Conservation (phyloP, 2,113 vertebrate genomes). For the Poeciliopsis prolifica region DNA sequence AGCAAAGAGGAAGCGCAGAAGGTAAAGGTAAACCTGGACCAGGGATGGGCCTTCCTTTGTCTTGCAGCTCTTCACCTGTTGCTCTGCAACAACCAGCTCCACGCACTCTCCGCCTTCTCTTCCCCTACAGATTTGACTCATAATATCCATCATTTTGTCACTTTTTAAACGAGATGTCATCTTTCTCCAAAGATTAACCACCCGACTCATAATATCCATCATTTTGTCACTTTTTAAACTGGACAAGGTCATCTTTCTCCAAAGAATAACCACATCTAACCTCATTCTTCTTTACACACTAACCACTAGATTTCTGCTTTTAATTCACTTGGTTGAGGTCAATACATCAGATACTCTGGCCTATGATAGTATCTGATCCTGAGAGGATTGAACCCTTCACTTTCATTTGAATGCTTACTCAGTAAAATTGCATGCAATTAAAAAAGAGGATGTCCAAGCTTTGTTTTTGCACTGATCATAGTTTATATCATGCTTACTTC, state of each 20-base stretch:
- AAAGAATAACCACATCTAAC: slow-evolving; percentile 36
- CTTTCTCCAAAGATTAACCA: slow-evolving; percentile 39
- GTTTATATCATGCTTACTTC: slow-evolving; percentile 6
- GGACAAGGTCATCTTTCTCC: slow-evolving; percentile 24
- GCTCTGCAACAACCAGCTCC: slow-evolving; percentile 32
- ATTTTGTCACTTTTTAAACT: slow-evolving; percentile 16
- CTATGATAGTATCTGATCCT: slow-evolving; percentile 6
- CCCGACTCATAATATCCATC: not conserved
- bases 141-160: slow-evolving; percentile 4
- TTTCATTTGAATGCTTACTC: slow-evolving; percentile 10
- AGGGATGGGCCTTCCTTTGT: slow-evolving; percentile 16
- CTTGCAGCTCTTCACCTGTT: slow-evolving; percentile 13
- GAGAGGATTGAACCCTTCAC: slow-evolving; percentile 20
- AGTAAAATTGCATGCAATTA: slow-evolving; percentile 46
- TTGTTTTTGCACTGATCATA: slow-evolving; percentile 5
- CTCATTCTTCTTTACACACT: slow-evolving; percentile 49
- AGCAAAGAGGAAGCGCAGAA: slow-evolving; percentile 92
- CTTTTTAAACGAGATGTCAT: slow-evolving; percentile 20
- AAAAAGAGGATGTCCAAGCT: slow-evolving; percentile 4
- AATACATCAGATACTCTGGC: slow-evolving; percentile 16
- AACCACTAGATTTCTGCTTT: slow-evolving; percentile 52
- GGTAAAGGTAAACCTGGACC: slow-evolving; percentile 78
- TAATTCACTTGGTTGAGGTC: slow-evolving; percentile 18
- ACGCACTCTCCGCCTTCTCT: slow-evolving; percentile 37
- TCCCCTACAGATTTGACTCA: slow-evolving; percentile 15